Evolutionary conservation across 2,113 vertebrate species (phyloP).

Genomic region (Serilophus lunatus): DNA sequence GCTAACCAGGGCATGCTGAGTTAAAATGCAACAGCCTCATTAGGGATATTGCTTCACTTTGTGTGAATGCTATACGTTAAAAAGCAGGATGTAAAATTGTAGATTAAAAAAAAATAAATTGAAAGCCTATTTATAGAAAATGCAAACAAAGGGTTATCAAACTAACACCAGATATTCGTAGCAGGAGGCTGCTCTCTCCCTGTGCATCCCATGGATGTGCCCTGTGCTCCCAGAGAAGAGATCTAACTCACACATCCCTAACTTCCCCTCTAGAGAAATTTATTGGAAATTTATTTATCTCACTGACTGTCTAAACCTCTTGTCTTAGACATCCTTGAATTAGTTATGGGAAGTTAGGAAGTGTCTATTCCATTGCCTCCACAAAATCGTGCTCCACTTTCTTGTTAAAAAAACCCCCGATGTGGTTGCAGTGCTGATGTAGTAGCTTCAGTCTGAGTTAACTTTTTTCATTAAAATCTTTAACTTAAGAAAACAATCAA

Average conservation of each 20-base stretch:
- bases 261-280: not conserved
- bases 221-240: not conserved
- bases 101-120: not conserved
- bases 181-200: not conserved
- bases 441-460: not conserved
- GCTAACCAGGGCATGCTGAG: not conserved
- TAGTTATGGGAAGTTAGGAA: not conserved
- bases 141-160: not conserved
- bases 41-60: not conserved
- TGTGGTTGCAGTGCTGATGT: too few species aligned
- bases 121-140: not conserved
- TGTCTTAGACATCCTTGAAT: not conserved
- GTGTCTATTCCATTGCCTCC: not conserved
- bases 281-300: not conserved
- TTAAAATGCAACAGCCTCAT: not conserved
- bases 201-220: not conserved
- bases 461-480: not conserved
- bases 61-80: accelerated
- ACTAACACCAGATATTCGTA: not conserved
- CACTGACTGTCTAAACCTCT: not conserved
- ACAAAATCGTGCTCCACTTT: not conserved
- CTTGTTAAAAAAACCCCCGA: not conserved
- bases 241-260: not conserved
- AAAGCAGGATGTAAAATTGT: not conserved
- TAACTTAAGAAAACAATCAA: not conserved